phyloP scores from a whole-genome alignment of 2,113 vertebrate genomes.

The Emydocephalus ijimae region DNA sequence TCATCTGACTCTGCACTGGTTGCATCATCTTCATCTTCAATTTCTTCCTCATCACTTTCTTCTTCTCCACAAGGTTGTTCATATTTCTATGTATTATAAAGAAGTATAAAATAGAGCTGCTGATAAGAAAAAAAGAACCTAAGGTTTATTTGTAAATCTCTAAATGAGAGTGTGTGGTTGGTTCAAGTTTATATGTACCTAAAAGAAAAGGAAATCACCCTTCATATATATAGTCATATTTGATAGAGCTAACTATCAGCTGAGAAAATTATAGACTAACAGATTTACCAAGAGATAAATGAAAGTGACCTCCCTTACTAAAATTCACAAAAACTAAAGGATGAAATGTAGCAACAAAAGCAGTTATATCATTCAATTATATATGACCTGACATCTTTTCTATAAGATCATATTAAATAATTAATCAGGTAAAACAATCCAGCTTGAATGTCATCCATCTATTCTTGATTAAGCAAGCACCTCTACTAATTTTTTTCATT shows the following conservation, averaged over 20 bases:
- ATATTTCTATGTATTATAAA: constrained; percentile 74
- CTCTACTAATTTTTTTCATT: not conserved
- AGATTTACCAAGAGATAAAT: not conserved
- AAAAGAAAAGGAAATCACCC: not conserved
- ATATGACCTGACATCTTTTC: not conserved
- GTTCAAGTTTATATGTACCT: not conserved
- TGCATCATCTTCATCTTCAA: constrained; percentile 83
- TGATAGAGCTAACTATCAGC: not conserved
- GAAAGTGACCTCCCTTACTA: not conserved
- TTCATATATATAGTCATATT: not conserved
- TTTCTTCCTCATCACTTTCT: constrained; percentile 81
- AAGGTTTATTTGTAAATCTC: not conserved
- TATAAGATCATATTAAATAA: not conserved
- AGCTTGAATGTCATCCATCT: not conserved
- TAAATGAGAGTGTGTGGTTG: not conserved
- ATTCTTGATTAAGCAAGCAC: not conserved
- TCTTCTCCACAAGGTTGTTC: constrained; percentile 76
- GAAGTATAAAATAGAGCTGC: constrained; percentile 28
- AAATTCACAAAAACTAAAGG: not conserved
- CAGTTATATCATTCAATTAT: not conserved
- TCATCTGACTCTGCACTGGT: constrained; percentile 89
- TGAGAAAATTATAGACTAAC: not conserved
- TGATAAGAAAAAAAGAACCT: not conserved
- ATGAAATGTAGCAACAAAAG: not conserved
- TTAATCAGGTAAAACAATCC: not conserved